Percentiles rank a stretch among this genome's conserved stretches.
These are phyloP conservation scores for Lathamus discolor DNA, from an alignment of 2,113 vertebrate genomes.

Conservation along the genomic window DNA sequence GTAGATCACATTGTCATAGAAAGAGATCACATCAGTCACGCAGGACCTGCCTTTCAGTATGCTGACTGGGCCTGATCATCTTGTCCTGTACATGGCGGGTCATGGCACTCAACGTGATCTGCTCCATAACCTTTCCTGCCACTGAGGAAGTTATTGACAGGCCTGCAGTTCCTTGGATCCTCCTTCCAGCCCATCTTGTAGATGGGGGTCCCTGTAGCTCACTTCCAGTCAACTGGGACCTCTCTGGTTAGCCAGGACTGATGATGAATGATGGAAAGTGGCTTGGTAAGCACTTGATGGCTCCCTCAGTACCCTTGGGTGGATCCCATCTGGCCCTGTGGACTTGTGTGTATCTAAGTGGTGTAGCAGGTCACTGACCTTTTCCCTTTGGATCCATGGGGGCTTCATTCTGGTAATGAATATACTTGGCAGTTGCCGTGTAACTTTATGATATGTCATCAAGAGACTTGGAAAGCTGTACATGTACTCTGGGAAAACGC, in stretches of 20 bases:
- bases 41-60: background rate
- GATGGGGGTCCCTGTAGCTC: background rate
- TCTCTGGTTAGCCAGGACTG: background rate
- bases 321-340: background rate
- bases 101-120: background rate
- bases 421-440: slow-evolving; percentile 3
- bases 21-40: background rate
- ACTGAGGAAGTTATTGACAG: background rate
- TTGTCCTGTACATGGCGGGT: background rate
- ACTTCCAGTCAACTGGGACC: background rate
- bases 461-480: slow-evolving; percentile 16
- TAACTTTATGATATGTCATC: slow-evolving; percentile 15
- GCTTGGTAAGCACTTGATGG: background rate
- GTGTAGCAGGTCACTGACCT: background rate
- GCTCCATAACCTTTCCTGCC: background rate
- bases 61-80: background rate
- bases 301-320: background rate
- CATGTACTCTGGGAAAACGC: background rate
- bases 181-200: background rate
- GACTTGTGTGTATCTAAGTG: background rate
- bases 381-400: background rate
- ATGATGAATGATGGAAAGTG: background rate
- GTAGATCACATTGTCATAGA: background rate
- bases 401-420: background rate
- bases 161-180: background rate